Evolutionary conservation across 2,888 invertebrate genomes (phyloP), one percentile per base, ranked within the genome.

Genomic region (Hybos culiciformis): DNA sequence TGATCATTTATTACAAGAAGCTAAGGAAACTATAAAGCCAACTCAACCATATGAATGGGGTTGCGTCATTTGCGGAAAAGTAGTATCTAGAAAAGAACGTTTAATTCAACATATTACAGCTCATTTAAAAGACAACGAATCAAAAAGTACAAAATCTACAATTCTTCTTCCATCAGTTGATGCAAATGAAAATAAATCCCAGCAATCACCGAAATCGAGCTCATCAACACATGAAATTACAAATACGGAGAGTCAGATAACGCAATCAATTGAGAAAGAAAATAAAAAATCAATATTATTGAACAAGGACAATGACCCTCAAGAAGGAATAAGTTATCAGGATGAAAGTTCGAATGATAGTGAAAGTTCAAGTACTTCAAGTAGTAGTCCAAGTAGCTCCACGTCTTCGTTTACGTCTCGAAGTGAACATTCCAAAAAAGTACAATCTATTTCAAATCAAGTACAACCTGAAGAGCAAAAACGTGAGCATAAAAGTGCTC

Each of bases 31-130:
- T 46, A n/a, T n/a, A n/a, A 63, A 60, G 46, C 60, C 62, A 5
- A 61, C 59, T 36, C 60, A 62, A 20, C 61, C 65, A 45, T 66
- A 62, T 51, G 67, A 66, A 44, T 67, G 67, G 67, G 63, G 62
- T 43, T 67, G 67, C 48, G 67, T 66, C 42, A 54, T 67, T 37
- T 67, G 67, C 43, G 63, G 64, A 24, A 60, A 62, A 37, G 60
- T 65, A 45, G 56, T 67, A 41, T 65, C 66, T 20, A 59, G 67
- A 29, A 66, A 65, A 39, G 67, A 67, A 50, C 63, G 66, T 46
- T 54, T 67, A 12, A 55, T 67, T 38, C 63, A 66, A 53, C 67
- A 67, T 48, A 60, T 67, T 48, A 56, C 61, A 42, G 60, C 60
- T 41, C 67, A 67, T 50, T 56, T 66, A 42, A 64, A 62, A 43